Evolutionary conservation across 2,888 invertebrate genomes (phyloP), one percentile per base, ranked within the genome.

Genomic region (Hyles lineata): DNA sequence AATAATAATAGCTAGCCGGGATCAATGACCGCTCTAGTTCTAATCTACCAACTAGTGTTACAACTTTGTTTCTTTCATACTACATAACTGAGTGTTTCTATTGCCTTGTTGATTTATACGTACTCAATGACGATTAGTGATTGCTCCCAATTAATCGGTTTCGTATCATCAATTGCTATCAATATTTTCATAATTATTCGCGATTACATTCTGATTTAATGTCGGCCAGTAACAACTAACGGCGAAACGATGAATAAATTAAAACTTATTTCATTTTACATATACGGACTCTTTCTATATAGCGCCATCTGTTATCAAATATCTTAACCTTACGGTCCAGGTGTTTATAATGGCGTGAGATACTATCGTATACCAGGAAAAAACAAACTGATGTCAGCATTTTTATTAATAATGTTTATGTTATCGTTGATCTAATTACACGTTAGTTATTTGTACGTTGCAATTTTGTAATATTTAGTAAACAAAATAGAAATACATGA

Each of bases 11-110:
- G 87, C 84, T 73, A 78, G 77, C 74, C 71, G 86, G 78, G 91
- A 82, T 91, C 92, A 91, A 87, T 85, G 92, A 88, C 91, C 92
- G 92, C 83, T 87, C 92, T 78, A 92, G 84, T 93, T 94, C 87
- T 92, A 90, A 88, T 89, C 88, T 74, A 76, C 77, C 77, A 80
- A 83, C 79, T 79, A 78, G 77, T 70, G 79, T 74, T 79, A 81
- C 82, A 78, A 84, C 81, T 81, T 82, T 83, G 84, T 79, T 83
- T 70, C 61, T 72, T 69, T 72, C 32, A 50, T 58, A 72, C 29
- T 25, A 62, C 58, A 63, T 67, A 67, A 67, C 67, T 50, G 55
- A n/a, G 43, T 72, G 55, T 62, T 71, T 71, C 35, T 55, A 43
- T 67, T 55, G 55, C 63, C 63, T 21, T 72, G 58, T 55, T 67